Percentiles rank a stretch among this genome's conserved stretches.
Evolutionary conservation across 2,888 invertebrate species (phyloP).

Genomic region (Teleogryllus oceanicus): DNA sequence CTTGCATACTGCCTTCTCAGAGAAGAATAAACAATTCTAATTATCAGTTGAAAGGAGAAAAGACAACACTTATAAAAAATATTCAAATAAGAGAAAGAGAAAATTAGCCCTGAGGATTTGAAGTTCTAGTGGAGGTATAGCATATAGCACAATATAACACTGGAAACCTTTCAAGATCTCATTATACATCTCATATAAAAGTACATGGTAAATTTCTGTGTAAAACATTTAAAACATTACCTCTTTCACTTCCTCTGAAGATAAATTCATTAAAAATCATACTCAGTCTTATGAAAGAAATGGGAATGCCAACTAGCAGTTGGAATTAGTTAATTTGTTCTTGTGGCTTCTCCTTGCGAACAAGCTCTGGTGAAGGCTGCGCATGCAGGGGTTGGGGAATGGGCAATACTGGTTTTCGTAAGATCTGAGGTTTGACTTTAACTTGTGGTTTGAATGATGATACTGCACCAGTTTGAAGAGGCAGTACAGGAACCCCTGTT

Average conservation of each 20-base stretch:
- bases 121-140: no score
- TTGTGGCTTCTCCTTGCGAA: constrained; percentile 30
- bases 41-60: no score
- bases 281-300: constrained; percentile 34
- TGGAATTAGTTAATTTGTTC: constrained; percentile 23
- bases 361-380: constrained; percentile 32
- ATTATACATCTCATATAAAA: background rate
- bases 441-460: constrained; percentile 62
- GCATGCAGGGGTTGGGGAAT: constrained; percentile 25
- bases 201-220: constrained; percentile 18
- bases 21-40: no score
- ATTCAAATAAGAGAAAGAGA: no score
- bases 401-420: constrained; percentile 61
- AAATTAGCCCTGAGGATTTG: no score
- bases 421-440: constrained; percentile 76
- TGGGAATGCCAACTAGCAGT: background rate
- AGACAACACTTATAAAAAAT: no score
- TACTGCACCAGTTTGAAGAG: constrained; percentile 30
- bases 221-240: constrained; percentile 4
- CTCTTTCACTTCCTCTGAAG: background rate
- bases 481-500: constrained; percentile 39
- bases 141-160: background rate
- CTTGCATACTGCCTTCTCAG: no score
- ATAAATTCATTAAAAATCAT: constrained; percentile 12
- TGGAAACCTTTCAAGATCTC: background rate